phyloP scores from a whole-genome alignment of 2,113 vertebrate species.

The Suncus etruscus region DNA sequence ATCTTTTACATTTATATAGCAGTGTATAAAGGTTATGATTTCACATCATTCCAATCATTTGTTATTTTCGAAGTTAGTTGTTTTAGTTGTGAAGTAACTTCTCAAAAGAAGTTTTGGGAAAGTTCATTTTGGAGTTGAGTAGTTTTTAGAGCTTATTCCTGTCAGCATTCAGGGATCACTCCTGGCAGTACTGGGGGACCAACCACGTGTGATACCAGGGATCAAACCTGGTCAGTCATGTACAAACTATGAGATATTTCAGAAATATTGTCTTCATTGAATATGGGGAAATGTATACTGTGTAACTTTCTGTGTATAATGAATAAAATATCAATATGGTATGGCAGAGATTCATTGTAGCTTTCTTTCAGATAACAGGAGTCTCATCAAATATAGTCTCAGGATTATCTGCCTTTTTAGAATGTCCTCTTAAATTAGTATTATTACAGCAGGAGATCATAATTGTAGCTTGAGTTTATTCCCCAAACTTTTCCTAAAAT shows the following conservation, averaged over 20 bases:
- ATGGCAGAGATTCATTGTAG: background rate
- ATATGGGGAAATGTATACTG: background rate
- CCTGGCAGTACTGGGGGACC: too few species aligned
- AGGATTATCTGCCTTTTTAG: constrained; percentile 10
- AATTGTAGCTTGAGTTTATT: background rate
- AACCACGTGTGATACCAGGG: too few species aligned
- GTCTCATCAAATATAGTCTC: background rate
- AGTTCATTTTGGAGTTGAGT: too few species aligned
- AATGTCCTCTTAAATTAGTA: background rate
- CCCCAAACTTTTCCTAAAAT: background rate
- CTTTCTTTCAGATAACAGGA: background rate
- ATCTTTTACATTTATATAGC: background rate
- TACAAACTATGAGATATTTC: background rate
- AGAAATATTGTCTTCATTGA: constrained; percentile 5
- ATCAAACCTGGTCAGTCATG: too few species aligned
- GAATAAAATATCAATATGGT: background rate
- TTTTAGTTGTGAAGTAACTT: background rate
- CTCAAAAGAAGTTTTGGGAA: background rate
- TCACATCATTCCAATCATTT: background rate
- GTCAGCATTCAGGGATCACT: too few species aligned
- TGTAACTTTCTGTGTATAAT: background rate
- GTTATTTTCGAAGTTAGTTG: constrained; percentile 9
- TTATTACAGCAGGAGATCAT: background rate
- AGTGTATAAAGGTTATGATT: background rate
- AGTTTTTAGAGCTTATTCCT: too few species aligned